A percentile compares a stretch with the other conserved stretches of the same genome.
Conservation (phyloP, 2,888 invertebrate genomes). For the Macaria liturata region DNA sequence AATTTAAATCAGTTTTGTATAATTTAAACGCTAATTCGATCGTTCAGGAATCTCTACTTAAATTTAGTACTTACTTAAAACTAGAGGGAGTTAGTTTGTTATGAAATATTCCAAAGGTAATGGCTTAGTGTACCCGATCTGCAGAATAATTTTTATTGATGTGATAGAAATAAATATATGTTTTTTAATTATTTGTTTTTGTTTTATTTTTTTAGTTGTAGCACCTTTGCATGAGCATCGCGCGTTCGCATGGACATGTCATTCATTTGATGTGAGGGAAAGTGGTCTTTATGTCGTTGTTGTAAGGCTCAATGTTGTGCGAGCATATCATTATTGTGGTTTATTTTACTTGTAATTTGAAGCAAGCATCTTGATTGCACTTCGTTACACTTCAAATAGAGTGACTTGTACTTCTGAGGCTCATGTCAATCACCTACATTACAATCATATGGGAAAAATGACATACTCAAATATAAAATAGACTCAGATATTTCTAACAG, state of each 20-base stretch:
- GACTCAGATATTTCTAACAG: too few species aligned
- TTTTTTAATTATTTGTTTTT: slow-evolving; percentile 68
- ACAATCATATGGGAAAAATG: too few species aligned
- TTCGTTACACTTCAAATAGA: too few species aligned
- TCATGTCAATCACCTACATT: too few species aligned
- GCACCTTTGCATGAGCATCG: slow-evolving; percentile 56
- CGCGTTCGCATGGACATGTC: slow-evolving; percentile 18
- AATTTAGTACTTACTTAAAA: slow-evolving; percentile 78
- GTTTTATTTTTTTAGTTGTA: slow-evolving; percentile 72
- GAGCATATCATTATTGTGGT: too few species aligned
- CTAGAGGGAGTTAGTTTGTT: slow-evolving; percentile 56
- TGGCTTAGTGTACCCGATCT: slow-evolving; percentile 55
- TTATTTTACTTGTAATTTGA: too few species aligned
- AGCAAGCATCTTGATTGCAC: too few species aligned
- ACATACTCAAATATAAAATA: too few species aligned
- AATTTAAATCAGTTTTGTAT: slow-evolving; percentile 22
- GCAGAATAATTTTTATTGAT: slow-evolving; percentile 50
- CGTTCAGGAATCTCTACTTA: slow-evolving; percentile 75
- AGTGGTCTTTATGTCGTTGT: too few species aligned
- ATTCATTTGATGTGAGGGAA: too few species aligned
- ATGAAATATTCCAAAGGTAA: slow-evolving; percentile 61
- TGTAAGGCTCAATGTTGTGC: too few species aligned
- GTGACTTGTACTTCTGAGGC: too few species aligned
- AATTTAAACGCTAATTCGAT: slow-evolving; percentile 16
- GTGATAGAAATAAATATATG: slow-evolving; percentile 75